These are phyloP conservation scores for Pachydiplax longipennis DNA, from an alignment of 2,888 invertebrate genomes.

Conservation along the genomic window DNA sequence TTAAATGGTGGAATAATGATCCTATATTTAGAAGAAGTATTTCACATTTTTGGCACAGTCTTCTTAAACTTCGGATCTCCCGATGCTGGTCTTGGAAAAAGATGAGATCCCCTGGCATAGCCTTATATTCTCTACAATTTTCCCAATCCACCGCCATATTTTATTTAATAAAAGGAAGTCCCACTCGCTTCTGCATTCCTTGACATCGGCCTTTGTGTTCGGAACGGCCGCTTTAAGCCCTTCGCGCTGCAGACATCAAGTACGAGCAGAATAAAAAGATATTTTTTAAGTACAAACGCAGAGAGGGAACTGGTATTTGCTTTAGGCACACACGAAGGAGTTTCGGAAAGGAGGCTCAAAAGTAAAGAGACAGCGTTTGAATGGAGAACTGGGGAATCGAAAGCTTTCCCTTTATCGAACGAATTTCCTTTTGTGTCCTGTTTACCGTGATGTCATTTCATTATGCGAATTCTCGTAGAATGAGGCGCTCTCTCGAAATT, in stretches of 20 bases:
- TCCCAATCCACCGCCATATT: background rate
- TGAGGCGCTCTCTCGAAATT: background rate
- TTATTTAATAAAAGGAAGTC: background rate
- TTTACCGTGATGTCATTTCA: background rate
- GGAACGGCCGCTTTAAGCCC: no score
- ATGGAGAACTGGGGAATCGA: background rate
- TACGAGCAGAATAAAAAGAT: no score
- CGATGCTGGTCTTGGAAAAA: no score
- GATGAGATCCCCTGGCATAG: background rate
- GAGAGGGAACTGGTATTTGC: background rate
- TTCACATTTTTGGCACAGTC: no score
- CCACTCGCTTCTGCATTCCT: no score
- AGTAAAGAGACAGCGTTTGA: background rate
- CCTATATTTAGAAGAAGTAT: no score
- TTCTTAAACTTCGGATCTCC: no score
- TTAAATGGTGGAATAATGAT: no score
- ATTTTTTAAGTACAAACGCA: background rate
- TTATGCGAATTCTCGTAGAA: background rate
- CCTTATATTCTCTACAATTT: background rate
- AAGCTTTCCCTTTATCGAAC: background rate
- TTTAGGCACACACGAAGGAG: background rate
- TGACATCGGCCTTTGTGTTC: no score
- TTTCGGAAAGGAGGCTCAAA: background rate
- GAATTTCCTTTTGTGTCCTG: background rate
- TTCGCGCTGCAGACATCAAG: no score